Evolutionary conservation across 2,113 vertebrate species (phyloP).

Genomic region (Oryzias curvinotus): DNA sequence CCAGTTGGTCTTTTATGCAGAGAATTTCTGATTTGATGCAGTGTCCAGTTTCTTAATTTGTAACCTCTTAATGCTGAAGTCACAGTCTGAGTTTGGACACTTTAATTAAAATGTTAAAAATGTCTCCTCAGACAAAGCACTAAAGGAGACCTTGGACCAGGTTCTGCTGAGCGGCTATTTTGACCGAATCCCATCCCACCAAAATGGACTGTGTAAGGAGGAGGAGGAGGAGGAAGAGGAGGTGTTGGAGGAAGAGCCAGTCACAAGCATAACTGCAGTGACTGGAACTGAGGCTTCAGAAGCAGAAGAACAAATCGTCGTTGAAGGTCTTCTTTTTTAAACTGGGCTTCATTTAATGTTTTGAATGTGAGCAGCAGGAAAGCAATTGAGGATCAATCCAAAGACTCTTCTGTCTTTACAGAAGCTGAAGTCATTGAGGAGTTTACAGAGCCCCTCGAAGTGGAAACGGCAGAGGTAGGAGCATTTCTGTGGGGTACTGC

Average conservation of each 20-base stretch:
- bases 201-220: slow-evolving; percentile 91
- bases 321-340: slow-evolving; percentile 79
- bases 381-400: slow-evolving; percentile 1
- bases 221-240: slow-evolving; percentile 81
- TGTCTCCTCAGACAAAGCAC: slow-evolving; percentile 83
- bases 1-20: no score
- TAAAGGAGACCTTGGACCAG: slow-evolving; percentile 89
- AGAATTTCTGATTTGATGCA: no score
- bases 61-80: no score
- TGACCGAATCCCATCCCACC: slow-evolving; percentile 87
- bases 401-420: slow-evolving; percentile 57
- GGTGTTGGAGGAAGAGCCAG: slow-evolving; percentile 67
- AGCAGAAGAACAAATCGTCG: slow-evolving; percentile 83
- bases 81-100: no score
- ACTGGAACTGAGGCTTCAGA: slow-evolving; percentile 74
- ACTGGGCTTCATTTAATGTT: not conserved
- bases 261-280: not conserved
- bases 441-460: slow-evolving; percentile 87
- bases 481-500: no score
- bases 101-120: not conserved
- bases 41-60: no score
- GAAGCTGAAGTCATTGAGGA: slow-evolving; percentile 89
- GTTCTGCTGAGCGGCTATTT: slow-evolving; percentile 94
- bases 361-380: slow-evolving; percentile 4
- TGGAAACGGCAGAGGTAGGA: slow-evolving; percentile 93